phyloP scores from a whole-genome alignment of 2,888 invertebrate genomes.

The Xestia ashworthii region DNA sequence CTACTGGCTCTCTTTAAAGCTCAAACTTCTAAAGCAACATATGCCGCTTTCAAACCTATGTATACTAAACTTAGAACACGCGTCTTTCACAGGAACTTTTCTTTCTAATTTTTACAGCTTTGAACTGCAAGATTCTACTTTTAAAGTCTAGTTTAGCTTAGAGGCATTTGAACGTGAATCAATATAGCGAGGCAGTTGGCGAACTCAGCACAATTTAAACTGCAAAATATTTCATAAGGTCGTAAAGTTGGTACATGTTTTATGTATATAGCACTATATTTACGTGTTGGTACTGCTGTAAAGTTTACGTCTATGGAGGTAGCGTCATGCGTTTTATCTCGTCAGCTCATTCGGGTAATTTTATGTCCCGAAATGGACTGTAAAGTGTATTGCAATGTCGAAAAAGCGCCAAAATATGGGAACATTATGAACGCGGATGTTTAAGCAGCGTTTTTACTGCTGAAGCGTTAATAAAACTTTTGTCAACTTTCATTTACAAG shows the following conservation, averaged over 20 bases:
- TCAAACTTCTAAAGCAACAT: conserved; percentile 61
- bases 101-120: conserved; percentile 39
- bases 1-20: conserved; percentile 45
- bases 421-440: conserved; percentile 15
- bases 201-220: conserved; percentile 66
- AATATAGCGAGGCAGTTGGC: conserved; percentile 72
- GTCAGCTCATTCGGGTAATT: conserved; percentile 43
- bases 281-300: conserved; percentile 55
- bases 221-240: conserved; percentile 74
- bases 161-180: conserved; percentile 62
- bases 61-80: conserved; percentile 56
- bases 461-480: conserved; percentile 12
- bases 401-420: conserved; percentile 15
- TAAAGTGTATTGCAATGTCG: conserved; percentile 36
- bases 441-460: conserved; percentile 2
- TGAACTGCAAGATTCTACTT: conserved; percentile 1
- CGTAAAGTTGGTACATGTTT: conserved; percentile 62
- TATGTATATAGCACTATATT: conserved; percentile 56
- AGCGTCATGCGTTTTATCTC: conserved; percentile 42
- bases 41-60: conserved; percentile 51
- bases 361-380: conserved; percentile 36
- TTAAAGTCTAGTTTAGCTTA: conserved; percentile 51
- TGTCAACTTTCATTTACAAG: conserved; percentile 22
- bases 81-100: conserved; percentile 65
- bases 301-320: conserved; percentile 40